Evolutionary conservation across 2,113 vertebrate species (phyloP), one percentile per base, ranked within the genome.

Genomic region (Naja naja): DNA sequence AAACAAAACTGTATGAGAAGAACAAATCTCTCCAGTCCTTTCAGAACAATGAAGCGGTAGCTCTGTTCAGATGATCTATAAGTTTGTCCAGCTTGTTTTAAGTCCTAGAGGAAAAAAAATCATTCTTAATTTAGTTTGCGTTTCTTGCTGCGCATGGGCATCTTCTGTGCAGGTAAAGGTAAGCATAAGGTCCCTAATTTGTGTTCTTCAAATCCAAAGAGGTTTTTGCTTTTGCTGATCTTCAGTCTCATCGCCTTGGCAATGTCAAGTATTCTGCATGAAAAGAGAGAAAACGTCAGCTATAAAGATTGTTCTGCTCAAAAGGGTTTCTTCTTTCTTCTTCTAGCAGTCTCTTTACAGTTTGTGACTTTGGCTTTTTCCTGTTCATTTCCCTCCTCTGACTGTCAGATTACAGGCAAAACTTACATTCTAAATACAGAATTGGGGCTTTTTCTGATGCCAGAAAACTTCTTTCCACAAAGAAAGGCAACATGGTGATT

Each of bases 201-300:
- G 96, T 98, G 98, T 1, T 97, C 97, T 2, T 98, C 97, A 2
- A 96, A 89, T 3, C 74, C 96, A 0, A 89, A 96, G 0, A 25
- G 92, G 23, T 96, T 94, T 69, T 94, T 95, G 1, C 81, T 95
- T 96, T 97, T 98, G 16, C 89, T 96, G 60, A 99, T 91, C 92
- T 97, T 98, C 96, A 99, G 96, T 43, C 99, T 96, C 99, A 99
- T 98, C 52, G 98, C 98, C 96, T 96, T 99, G 0, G 99, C 99
- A 0, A 99, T 96, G 95, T 99, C 99, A 87, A 98, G 93, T 85
- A 98, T 96, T 96, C 98, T 98, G 95, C 81, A 88, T 93, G 88
- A 92, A 56, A 95, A 0, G 91, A 27, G 91, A 22, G 53, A 25
- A 25, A 53, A 89, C n/a, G 64, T 18, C 10, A 22, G 27, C 49